A percentile compares a stretch with the other conserved stretches of the same genome.
phyloP scores from a whole-genome alignment of 2,113 vertebrate genomes.

The Struthidea cinerea region DNA sequence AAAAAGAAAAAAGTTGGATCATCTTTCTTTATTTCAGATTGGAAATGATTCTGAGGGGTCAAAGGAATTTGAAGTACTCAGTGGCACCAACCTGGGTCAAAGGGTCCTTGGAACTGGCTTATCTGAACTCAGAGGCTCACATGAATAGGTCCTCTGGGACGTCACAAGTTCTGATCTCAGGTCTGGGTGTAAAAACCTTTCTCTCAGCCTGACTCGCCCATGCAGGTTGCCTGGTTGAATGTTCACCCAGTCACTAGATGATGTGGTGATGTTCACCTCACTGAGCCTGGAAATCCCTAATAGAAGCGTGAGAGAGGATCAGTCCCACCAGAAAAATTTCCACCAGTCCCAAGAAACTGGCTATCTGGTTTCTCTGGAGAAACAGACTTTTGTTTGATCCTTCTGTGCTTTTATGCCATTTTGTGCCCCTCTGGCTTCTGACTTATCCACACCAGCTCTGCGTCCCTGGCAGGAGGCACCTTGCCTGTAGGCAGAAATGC shows the following conservation, averaged over 20 bases:
- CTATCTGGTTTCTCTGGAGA: not conserved
- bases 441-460: rapidly evolving
- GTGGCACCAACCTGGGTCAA: not conserved
- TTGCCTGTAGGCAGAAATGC: not conserved
- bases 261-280: rapidly evolving
- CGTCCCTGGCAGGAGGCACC: not conserved
- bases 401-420: not conserved
- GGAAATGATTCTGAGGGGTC: not conserved
- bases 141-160: rapidly evolving
- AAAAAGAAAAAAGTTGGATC: not conserved
- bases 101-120: not conserved
- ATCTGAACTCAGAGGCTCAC: not conserved
- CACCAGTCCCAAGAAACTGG: not conserved
- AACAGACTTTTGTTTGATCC: not conserved
- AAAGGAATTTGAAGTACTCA: not conserved
- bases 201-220: not conserved
- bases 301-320: rapidly evolving
- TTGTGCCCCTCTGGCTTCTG: not conserved
- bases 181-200: not conserved
- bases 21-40: not conserved
- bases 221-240: not conserved
- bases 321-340: not conserved
- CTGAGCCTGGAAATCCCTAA: not conserved
- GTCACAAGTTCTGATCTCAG: not conserved
- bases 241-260: not conserved